A percentile compares a stretch with the other conserved stretches of the same genome.
Evolutionary conservation across 53 echinoderm and acorn worm genomes (phyloP).

Genomic region (Luidia sarsii): DNA sequence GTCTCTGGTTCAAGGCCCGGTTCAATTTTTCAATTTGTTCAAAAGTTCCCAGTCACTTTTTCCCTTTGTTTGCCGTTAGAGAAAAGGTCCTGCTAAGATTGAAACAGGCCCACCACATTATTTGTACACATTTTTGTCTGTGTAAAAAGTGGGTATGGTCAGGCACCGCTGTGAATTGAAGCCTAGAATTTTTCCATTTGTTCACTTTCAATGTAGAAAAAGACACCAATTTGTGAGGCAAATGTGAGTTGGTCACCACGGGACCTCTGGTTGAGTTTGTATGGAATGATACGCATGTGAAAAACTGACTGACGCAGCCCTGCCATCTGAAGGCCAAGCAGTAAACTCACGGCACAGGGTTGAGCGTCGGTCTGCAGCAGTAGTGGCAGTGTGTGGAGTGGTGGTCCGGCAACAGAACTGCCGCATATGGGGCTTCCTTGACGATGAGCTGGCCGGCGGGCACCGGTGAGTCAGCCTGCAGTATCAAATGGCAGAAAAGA

Average conservation of each 20-base stretch:
- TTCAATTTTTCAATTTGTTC: no score
- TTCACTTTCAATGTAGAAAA: not conserved
- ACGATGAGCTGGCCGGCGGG: slow-evolving; percentile 70
- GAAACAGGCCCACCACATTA: no score
- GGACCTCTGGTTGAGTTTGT: no score
- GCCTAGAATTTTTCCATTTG: not conserved
- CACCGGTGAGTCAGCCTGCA: slow-evolving; percentile 66
- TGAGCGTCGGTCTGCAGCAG: slow-evolving; percentile 52
- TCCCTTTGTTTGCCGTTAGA: no score
- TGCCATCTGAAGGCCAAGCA: no score
- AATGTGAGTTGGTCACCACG: no score
- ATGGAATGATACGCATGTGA: not conserved
- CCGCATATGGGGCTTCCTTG: slow-evolving; percentile 77
- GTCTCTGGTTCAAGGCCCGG: no score
- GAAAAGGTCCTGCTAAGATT: no score
- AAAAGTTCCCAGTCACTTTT: no score
- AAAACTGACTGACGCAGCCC: not conserved
- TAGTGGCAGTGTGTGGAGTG: slow-evolving; percentile 70
- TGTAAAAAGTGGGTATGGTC: no score
- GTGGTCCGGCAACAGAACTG: slow-evolving; percentile 62
- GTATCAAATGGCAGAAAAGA: not conserved
- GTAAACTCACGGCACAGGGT: slow-evolving; percentile 73
- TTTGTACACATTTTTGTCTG: no score
- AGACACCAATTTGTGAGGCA: not conserved
- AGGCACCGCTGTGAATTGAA: not conserved